These are phyloP conservation scores for Lamellibrachia satsuma DNA, from an alignment of 2,888 invertebrate species.

Conservation along the genomic window DNA sequence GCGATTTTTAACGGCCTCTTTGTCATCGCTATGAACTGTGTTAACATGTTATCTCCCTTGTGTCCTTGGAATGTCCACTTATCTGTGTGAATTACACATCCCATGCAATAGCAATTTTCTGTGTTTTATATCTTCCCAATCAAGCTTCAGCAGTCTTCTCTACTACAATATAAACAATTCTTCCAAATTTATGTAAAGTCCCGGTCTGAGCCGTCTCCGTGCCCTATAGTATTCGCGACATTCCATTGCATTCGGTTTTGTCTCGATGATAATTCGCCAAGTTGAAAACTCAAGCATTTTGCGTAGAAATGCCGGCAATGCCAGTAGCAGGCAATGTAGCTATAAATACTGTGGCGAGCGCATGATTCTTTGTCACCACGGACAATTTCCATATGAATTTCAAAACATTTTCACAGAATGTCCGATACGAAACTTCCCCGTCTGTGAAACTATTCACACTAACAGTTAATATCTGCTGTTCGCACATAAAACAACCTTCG, in stretches of 20 bases:
- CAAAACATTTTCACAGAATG: background rate
- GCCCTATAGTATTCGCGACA: background rate
- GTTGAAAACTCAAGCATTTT: background rate
- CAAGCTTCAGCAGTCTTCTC: too few relatives aligned
- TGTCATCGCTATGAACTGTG: background rate
- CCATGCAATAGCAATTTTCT: too few relatives aligned
- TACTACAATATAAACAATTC: background rate
- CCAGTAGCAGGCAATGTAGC: background rate
- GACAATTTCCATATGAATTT: background rate
- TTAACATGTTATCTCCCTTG: background rate
- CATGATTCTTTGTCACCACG: background rate
- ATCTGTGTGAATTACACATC: background rate
- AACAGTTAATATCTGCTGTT: background rate
- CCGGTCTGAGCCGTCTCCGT: background rate
- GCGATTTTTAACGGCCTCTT: background rate
- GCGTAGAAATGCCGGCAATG: background rate
- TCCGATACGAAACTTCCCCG: background rate
- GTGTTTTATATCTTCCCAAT: too few relatives aligned
- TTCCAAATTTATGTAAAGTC: background rate
- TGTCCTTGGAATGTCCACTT: background rate
- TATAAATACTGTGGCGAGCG: background rate
- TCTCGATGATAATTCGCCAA: background rate
- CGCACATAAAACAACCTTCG: background rate
- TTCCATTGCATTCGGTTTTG: background rate
- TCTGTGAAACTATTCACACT: background rate